Conservation (phyloP, 2,888 invertebrate genomes). For the Eupithecia vulgata region DNA sequence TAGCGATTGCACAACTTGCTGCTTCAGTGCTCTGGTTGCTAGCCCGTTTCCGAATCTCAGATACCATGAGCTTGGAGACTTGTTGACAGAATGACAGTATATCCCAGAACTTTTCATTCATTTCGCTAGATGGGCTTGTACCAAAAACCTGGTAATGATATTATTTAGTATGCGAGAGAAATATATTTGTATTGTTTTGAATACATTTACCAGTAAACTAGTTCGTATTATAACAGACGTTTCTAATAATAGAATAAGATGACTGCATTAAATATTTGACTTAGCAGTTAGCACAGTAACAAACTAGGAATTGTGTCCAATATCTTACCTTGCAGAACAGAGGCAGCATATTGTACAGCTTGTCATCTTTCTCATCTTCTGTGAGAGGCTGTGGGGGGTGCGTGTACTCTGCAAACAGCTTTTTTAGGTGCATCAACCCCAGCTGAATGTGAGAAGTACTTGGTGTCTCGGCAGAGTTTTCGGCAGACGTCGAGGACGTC, state of each 20-base stretch:
- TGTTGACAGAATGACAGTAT: constrained; percentile 97
- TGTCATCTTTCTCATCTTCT: constrained; percentile 94
- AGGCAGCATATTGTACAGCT: constrained; percentile 98
- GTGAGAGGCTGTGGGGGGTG: constrained; percentile 92
- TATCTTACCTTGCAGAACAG: constrained; percentile 95
- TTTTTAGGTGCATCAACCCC: constrained; percentile 97
- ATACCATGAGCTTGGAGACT: constrained; percentile 98
- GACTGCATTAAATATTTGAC: background rate
- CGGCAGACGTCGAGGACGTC: constrained; percentile 76
- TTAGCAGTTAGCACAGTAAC: background rate
- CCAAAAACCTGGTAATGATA: constrained; percentile 90
- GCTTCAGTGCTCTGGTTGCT: constrained; percentile 98
- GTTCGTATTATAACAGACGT: background rate
- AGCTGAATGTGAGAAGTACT: constrained; percentile 92
- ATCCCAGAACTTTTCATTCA: constrained; percentile 99
- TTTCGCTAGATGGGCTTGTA: constrained; percentile 95
- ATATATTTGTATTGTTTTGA: background rate
- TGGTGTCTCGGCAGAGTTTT: constrained; percentile 84
- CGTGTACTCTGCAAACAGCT: constrained; percentile 96
- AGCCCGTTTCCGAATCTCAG: constrained; percentile 96
- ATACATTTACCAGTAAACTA: background rate
- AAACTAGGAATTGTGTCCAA: background rate
- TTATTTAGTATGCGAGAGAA: background rate
- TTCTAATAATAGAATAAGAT: background rate
- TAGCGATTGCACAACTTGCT: constrained; percentile 98